A percentile compares a stretch with the other conserved stretches of the same genome.
phyloP scores from a whole-genome alignment of 1,140 invertebrate species.

The Caenorhabditis inopinata region DNA sequence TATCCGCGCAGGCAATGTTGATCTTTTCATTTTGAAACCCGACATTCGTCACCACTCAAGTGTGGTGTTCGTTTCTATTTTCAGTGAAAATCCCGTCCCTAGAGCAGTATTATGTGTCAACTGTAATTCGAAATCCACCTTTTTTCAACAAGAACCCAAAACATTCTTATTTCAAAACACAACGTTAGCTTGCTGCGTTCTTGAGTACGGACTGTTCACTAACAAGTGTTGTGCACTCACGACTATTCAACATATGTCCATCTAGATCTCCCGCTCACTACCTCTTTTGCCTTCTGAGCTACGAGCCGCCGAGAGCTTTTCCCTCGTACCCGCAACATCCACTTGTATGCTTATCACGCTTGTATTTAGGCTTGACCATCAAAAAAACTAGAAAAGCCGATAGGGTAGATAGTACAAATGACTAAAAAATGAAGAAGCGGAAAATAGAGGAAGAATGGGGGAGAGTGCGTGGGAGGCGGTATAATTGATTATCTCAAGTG shows the following conservation, averaged over 20 bases:
- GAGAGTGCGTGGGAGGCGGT: too few species aligned
- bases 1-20: neutral
- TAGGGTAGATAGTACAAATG: neutral
- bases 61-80: conserved; percentile 32
- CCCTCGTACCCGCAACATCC: neutral
- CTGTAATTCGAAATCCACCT: conserved; percentile 8
- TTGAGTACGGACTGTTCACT: neutral
- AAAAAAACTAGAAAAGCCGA: conserved; percentile 7
- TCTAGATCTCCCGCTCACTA: conserved; percentile 28
- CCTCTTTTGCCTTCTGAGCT: neutral
- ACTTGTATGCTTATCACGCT: conserved; percentile 34
- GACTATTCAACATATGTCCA: conserved; percentile 31
- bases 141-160: neutral
- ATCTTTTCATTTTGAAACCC: conserved; percentile 3
- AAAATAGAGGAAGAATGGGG: neutral
- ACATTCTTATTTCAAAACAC: conserved; percentile 20
- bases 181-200: conserved; percentile 2
- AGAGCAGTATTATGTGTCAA: neutral
- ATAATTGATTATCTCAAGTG: conserved; percentile 29
- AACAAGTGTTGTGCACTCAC: conserved; percentile 27
- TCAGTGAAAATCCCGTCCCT: neutral
- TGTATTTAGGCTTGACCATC: conserved; percentile 19
- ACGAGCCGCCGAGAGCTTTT: neutral
- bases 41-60: conserved; percentile 21
- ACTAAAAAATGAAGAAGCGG: neutral